A percentile compares a stretch with the other conserved stretches of the same genome.
phyloP scores from a whole-genome alignment of 1,140 invertebrate species.

The Telenomus remus region DNA sequence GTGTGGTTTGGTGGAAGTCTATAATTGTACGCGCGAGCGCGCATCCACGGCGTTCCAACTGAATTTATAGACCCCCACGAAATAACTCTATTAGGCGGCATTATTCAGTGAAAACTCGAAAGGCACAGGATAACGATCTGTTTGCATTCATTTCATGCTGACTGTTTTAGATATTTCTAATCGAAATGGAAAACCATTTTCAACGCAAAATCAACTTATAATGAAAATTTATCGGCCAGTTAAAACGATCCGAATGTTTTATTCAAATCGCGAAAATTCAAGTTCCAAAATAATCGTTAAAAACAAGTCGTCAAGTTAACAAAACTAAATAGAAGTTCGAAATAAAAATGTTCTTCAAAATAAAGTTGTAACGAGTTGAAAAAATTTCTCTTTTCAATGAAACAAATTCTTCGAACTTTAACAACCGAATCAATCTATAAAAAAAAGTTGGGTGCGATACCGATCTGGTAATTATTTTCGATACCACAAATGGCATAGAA shows the following conservation, averaged over 20 bases:
- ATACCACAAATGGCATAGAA: slow-evolving; percentile 9
- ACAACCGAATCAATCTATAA: neutral
- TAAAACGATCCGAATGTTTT: neutral
- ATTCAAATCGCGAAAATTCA: too few relatives aligned
- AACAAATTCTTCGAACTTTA: too few relatives aligned
- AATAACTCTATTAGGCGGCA: slow-evolving; percentile 15
- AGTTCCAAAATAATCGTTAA: too few relatives aligned
- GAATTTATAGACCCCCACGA: slow-evolving; percentile 26
- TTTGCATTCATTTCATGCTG: slow-evolving; percentile 27
- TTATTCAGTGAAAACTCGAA: slow-evolving; percentile 43
- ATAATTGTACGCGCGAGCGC: slow-evolving; percentile 24
- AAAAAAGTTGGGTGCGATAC: neutral
- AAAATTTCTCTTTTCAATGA: too few relatives aligned
- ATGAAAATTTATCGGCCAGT: neutral
- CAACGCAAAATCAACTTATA: neutral
- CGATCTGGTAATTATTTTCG: slow-evolving; percentile 20
- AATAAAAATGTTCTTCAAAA: too few relatives aligned
- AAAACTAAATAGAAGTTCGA: too few relatives aligned
- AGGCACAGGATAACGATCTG: slow-evolving; percentile 24
- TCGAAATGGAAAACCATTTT: neutral
- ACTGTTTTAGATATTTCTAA: slow-evolving; percentile 12
- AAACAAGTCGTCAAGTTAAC: too few relatives aligned
- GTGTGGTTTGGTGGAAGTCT: slow-evolving; percentile 47
- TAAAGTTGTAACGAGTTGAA: too few relatives aligned
- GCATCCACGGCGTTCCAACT: slow-evolving; percentile 19